Evolutionary conservation across 2,888 invertebrate species (phyloP).

Genomic region (Clitarchus hookeri): DNA sequence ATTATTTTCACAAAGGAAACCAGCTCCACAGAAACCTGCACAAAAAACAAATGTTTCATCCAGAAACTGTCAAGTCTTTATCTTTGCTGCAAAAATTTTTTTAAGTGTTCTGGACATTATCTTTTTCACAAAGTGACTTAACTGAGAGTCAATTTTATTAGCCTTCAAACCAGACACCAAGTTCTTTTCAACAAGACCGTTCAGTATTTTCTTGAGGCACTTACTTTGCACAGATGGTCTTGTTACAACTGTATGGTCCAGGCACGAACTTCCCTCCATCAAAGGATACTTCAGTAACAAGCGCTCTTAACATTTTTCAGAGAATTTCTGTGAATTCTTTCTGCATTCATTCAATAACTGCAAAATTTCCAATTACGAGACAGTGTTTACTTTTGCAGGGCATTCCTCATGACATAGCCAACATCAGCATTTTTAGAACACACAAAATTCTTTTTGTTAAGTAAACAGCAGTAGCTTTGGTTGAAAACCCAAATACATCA

Average conservation of each 20-base stretch:
- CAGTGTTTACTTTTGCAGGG: too few species aligned
- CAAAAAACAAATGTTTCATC: not conserved
- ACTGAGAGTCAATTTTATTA: not conserved
- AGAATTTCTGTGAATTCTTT: too few species aligned
- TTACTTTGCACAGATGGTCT: not conserved
- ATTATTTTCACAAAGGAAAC: not conserved
- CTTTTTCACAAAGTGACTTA: not conserved
- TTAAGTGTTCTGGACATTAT: not conserved
- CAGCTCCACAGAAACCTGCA: not conserved
- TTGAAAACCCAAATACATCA: too few species aligned
- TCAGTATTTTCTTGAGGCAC: not conserved
- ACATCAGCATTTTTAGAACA: too few species aligned
- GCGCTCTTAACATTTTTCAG: too few species aligned
- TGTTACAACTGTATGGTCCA: not conserved
- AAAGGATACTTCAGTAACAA: too few species aligned
- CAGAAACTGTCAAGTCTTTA: not conserved
- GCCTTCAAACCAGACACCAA: not conserved
- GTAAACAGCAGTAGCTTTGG: too few species aligned
- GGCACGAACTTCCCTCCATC: too few species aligned
- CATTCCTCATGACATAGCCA: too few species aligned
- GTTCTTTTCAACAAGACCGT: not conserved
- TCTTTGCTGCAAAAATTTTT: not conserved
- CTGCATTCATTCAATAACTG: too few species aligned
- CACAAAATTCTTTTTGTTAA: too few species aligned
- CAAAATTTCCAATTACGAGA: too few species aligned